Conservation (phyloP, 2,797 vertebrate genomes). For the Ctenopoma kingsleyae region DNA sequence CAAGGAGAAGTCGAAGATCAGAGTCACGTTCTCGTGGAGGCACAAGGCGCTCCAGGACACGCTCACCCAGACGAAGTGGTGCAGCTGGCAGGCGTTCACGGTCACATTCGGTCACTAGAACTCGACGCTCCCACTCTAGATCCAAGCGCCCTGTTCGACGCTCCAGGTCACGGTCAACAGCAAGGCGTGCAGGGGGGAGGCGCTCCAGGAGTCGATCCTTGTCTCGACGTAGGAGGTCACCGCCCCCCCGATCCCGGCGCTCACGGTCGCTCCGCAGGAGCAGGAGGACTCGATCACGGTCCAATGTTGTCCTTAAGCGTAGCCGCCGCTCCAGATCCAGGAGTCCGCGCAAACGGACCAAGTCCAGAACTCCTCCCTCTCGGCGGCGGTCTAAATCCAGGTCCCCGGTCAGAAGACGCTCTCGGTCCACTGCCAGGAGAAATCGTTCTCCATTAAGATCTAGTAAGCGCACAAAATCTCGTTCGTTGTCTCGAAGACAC, state of each 20-base stretch:
- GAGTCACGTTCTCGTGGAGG: constrained; percentile 71
- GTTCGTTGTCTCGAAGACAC: constrained; percentile 71
- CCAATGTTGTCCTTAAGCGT: constrained; percentile 75
- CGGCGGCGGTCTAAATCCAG: constrained; percentile 83
- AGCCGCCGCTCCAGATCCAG: constrained; percentile 77
- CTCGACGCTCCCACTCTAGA: constrained; percentile 76
- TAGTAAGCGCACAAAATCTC: constrained; percentile 75
- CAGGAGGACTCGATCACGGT: constrained; percentile 82
- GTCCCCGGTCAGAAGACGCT: constrained; percentile 76
- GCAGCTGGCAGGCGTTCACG: constrained; percentile 66
- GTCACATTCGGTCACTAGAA: constrained; percentile 69
- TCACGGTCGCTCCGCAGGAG: constrained; percentile 78
- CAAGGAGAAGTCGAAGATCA: constrained; percentile 72
- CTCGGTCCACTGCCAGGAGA: constrained; percentile 74
- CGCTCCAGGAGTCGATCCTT: constrained; percentile 82
- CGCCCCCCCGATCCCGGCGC: constrained; percentile 76
- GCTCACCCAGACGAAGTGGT: constrained; percentile 73
- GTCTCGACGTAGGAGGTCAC: constrained; percentile 77
- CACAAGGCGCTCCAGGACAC: constrained; percentile 75
- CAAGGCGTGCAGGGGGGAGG: constrained; percentile 74
- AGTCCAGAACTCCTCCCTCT: constrained; percentile 77
- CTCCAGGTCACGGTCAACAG: constrained; percentile 76
- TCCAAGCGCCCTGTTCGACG: constrained; percentile 74
- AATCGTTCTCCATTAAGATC: constrained; percentile 72
- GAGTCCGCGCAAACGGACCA: constrained; percentile 71